Conservation (phyloP, 1,140 invertebrate genomes). For the Neodiprion fabricii region DNA sequence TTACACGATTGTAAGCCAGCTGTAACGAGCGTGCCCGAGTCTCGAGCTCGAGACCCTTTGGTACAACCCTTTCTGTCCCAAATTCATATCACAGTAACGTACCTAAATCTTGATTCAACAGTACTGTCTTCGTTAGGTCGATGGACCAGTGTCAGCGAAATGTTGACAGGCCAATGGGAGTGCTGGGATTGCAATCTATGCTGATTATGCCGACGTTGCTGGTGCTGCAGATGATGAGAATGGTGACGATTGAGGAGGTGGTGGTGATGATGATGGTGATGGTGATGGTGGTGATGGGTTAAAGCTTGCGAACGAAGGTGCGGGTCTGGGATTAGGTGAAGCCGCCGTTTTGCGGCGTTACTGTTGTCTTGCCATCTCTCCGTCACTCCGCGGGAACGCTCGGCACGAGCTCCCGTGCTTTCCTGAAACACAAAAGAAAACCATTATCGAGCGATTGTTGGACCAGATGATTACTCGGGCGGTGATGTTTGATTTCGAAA, state of each 20-base stretch:
- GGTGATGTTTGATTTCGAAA: too few relatives aligned
- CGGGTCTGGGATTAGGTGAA: neutral
- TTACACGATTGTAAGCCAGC: neutral
- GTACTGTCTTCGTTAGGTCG: neutral
- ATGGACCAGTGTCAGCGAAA: neutral
- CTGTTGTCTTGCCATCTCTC: slow-evolving; percentile 12
- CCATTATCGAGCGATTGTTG: too few relatives aligned
- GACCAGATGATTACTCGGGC: too few relatives aligned
- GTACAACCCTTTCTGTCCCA: too few relatives aligned
- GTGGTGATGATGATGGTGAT: neutral
- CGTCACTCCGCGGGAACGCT: slow-evolving; percentile 12
- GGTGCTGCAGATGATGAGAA: neutral
- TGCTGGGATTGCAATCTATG: neutral
- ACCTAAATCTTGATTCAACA: neutral
- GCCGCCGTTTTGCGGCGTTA: slow-evolving; percentile 9
- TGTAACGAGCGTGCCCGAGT: neutral
- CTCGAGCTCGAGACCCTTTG: too few relatives aligned
- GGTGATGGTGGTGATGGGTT: neutral
- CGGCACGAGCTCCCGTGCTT: slow-evolving; percentile 8
- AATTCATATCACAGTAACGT: neutral
- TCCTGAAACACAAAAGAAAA: slow-evolving; percentile 1
- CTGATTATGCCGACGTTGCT: neutral
- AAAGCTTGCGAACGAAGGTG: neutral
- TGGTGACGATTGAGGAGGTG: neutral
- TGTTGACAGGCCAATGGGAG: neutral